These are phyloP conservation scores for Spea multiplicata DNA, from an alignment of 2,113 vertebrate genomes.

Conservation along the genomic window DNA sequence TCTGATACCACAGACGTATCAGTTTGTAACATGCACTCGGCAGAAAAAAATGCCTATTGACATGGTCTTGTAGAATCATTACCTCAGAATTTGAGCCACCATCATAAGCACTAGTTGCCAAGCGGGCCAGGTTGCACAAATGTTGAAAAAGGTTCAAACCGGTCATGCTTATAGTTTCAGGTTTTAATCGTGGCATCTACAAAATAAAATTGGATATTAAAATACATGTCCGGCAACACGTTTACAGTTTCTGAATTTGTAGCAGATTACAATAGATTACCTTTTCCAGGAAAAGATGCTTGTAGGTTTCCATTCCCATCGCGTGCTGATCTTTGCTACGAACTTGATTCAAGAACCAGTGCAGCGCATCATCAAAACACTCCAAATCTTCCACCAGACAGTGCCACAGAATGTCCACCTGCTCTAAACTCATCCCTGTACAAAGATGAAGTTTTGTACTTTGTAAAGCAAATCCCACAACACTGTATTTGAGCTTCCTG, in stretches of 20 bases:
- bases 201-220: slow-evolving; percentile 43
- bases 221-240: background rate
- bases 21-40: too few relatives aligned
- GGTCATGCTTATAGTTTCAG: slow-evolving; percentile 98
- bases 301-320: slow-evolving; percentile 99
- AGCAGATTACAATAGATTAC: slow-evolving; percentile 56
- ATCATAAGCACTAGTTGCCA: slow-evolving; percentile 94
- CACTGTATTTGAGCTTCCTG: background rate
- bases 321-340: slow-evolving; percentile 98
- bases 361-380: slow-evolving; percentile 94
- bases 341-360: slow-evolving; percentile 99
- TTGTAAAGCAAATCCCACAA: background rate
- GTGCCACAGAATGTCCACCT: slow-evolving; percentile 98
- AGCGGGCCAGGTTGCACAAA: slow-evolving; percentile 91
- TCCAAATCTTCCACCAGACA: slow-evolving; percentile 96
- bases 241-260: background rate
- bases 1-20: too few relatives aligned
- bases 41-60: too few relatives aligned
- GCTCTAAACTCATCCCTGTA: slow-evolving; percentile 93
- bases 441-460: background rate
- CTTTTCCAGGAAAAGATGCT: slow-evolving; percentile 98
- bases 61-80: slow-evolving; percentile 29
- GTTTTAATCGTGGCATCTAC: slow-evolving; percentile 96
- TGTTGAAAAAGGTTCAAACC: slow-evolving; percentile 97
- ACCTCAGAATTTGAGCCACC: slow-evolving; percentile 95